Base-by-base conservation (phyloP, 1,140 invertebrate species). In the Homarus americanus region DNA sequence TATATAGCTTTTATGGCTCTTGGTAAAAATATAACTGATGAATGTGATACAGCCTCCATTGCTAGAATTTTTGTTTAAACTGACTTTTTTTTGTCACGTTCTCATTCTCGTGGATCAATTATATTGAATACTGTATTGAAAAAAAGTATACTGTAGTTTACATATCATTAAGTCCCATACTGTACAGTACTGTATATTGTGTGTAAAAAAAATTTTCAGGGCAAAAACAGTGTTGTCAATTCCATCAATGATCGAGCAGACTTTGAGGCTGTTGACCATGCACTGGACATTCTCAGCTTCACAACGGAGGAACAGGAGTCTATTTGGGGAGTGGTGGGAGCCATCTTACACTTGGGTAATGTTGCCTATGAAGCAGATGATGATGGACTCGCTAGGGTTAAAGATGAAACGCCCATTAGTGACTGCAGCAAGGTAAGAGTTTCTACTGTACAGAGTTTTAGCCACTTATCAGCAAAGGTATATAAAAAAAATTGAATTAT, bases 301-400 rank as follows among this genome's bases (percentile, higher is more conserved):
- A 93, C 92, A 41, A 82, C 92, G 38, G 92, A 94, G 40, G 94
- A 95, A 86, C 93, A 94, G 93, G 93, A 94, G 58, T 93, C 92
- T 69, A 92, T 95, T n/a, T 93, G 94, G 83, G 83, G 93, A 1
- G 94, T 94, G 73, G 92, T 95, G 17, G 94, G 94, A 15, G 93
- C 94, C n/a, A 93, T 95, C 75, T 87, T 95, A 34, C 94, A 95
- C 85, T 92, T 95, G 17, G 94, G 94, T 28, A 95, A 95, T 92
- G 87, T 94, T 34, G 92, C 93, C 40, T 95, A 94, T 93, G 87
- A 86, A 15, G 87, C 91, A 5, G 93, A 93, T 44, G 94, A 94
- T 58, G 92, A 93, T 66, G 93, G 94, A n/a, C 78, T 90, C 93
- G 94, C 82, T 36, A 82, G 89, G 20, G 91, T 94, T 24, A 88